Base-by-base conservation (phyloP, 2,888 invertebrate species). In the Euspilapteryx auroguttella region DNA sequence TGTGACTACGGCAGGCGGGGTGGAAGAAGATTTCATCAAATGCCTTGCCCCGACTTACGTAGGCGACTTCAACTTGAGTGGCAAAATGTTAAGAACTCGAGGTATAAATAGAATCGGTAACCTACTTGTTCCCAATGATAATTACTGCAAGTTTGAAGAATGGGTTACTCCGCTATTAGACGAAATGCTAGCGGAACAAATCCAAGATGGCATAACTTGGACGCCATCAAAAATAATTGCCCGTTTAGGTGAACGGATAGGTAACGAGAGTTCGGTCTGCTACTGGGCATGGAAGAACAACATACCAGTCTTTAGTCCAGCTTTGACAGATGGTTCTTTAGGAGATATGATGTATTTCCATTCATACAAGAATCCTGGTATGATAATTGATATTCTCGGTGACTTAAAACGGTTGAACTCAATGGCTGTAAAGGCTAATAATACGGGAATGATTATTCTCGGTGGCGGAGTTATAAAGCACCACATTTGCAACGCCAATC, bases 341-440 rank as follows among this genome's bases (percentile, higher is more conserved):
- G 96, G 99, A 0, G 99, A 99, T 55, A 98, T 99, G 97, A 90
- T 99, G 83, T 99, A 94, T 58, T 96, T 99, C 52, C 98, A 99
- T 66, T 94, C 96, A 0, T 95, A 87, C 54, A 87, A 86, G 41
- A 89, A 89, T 53, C 94, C 97, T 1, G 98, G 98, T 1, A 78
- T 99, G 5, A 78, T 95, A 14, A 71, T 99, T 26, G 99, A 99
- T 55, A 94, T 99, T 51, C 77, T 96, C 12, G 87, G 93, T 52
- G 98, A 98, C 75, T 75, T 99, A 32, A 79, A 87, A 30, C 80
- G 92, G 30, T 65, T 99, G 14, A 99, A 99, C 64, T 86, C 89
- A 12, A 93, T 98, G 82, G 91, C 98, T 10, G 89, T 97, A 7
- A 92, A 91, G 55, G 93, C 98, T 1, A 75, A 84, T 13, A 88